Base-by-base conservation (phyloP, 2,888 invertebrate genomes). In the Marronus borbonicus region DNA sequence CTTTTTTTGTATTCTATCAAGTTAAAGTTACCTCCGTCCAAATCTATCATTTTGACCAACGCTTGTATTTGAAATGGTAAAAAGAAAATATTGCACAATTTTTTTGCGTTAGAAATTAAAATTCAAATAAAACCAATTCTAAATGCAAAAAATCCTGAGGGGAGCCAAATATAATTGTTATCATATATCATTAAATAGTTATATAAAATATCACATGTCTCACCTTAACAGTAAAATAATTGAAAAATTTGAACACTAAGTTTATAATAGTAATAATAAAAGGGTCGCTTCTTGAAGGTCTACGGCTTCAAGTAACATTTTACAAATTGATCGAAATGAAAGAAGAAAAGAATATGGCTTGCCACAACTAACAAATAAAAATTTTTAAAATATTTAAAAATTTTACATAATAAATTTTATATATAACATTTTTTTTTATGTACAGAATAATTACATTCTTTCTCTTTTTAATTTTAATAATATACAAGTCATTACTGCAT, bases 191-290 rank as follows among this genome's bases (percentile, higher is more conserved):
- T 86, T 86, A 87, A 87, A 87, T 86, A 88, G 87, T 74, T 74
- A 74, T 88, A 88, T 87, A 88, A 88, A 88, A 88, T 88, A 88
- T 88, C 88, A 88, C 88, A 88, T 88, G 86, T 87, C 86, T 87
- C 72, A 86, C 86, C 87, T 87, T 84, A 85, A 86, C 85, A 86
- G 84, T 86, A 86, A 87, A 85, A 82, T 81, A 86, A 85, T 84
- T 83, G 80, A 82, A 83, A 83, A 83, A 81, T 84, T 85, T 87
- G 86, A 86, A 86, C 85, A 87, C 86, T 85, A 85, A 82, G 81
- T 82, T 81, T 80, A 65, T 76, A 52, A 64, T 24, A 74, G 64
- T 50, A 64, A 75, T 75, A 75, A 75, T 75, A 20, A 60, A 31
- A 44, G 14, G 74, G 62, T 76, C 50, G 20, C 60, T 50, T 60